Conservation (phyloP, 1,140 invertebrate genomes). For the Tenebrio molitor region DNA sequence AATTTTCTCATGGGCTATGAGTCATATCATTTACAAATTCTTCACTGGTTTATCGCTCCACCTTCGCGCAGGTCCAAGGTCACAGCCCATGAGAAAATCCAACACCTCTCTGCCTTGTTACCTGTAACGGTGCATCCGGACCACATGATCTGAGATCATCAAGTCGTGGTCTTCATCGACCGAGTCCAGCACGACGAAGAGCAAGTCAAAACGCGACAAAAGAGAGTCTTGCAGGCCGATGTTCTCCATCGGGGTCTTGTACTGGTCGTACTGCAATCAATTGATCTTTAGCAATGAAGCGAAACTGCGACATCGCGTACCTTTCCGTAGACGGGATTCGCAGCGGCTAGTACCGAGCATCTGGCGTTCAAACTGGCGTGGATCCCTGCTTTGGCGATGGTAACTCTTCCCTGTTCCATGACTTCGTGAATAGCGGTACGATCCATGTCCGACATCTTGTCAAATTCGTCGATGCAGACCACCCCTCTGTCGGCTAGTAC, state of each 20-base stretch:
- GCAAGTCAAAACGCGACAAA: slow-evolving; percentile 97
- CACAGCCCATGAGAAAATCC: no score
- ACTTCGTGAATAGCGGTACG: slow-evolving; percentile 99
- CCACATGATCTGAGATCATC: slow-evolving; percentile 95
- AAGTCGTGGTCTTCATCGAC: slow-evolving; percentile 92
- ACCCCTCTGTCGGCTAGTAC: slow-evolving; percentile 98
- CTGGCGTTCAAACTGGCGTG: slow-evolving; percentile 98
- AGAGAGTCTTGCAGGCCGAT: slow-evolving; percentile 98
- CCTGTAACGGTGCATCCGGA: slow-evolving; percentile 97
- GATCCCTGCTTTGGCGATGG: slow-evolving; percentile 99
- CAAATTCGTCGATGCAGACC: slow-evolving; percentile 99
- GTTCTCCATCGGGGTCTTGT: slow-evolving; percentile 99
- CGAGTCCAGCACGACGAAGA: slow-evolving; percentile 97
- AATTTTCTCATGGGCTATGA: no score
- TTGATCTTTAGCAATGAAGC: no score
- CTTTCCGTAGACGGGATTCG: slow-evolving; percentile 99
- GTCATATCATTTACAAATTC: no score
- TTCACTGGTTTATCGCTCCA: no score
- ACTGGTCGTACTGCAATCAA: slow-evolving; percentile 91
- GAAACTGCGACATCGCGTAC: no score
- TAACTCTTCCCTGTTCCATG: slow-evolving; percentile 95
- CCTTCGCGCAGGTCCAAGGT: no score
- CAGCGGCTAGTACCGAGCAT: slow-evolving; percentile 97
- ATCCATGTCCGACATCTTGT: slow-evolving; percentile 99
- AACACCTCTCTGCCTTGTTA: no score